Base-by-base conservation (phyloP, 1,140 invertebrate genomes). In the Danaus plexippus region DNA sequence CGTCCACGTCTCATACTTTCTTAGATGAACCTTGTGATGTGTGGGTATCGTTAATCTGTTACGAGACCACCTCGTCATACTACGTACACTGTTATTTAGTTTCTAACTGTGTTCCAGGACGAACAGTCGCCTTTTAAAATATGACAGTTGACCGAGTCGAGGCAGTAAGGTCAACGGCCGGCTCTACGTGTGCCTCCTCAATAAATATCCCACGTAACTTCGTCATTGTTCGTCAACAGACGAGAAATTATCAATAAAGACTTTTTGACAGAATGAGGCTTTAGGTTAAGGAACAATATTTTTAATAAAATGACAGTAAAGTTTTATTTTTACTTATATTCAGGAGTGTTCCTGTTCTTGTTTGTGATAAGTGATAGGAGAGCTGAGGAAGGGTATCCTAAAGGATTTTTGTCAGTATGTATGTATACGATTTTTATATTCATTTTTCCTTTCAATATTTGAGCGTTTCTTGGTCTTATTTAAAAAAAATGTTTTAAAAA, bases 341-440 rank as follows among this genome's bases (percentile, higher is more conserved):
- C 22, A 32, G 22, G 22, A 32, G 54, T 64, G 57, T 61, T n/a
- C 66, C 18, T 61, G 7, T 64, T 66, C 52, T 32, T 68, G 9
- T 64, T 47, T 54, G 51, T 64, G 22, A 54, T 57, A 40, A 58
- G 52, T 54, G 56, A 70, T 46, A 43, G 52, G 4, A 73, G 73
- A 53, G 43, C 51, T 1, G 74, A 79, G 11, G 69, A 73, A 49
- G 80, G 80, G 56, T 79, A 79, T 61, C 79, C 80, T 3, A 67
- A 62, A 46, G 80, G 80, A 67, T 66, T 79, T 40, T 72, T 82
- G 72, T 76, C 80, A 70, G 70, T 75, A 66, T 84, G 80, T 84
- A 79, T 73, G 75, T 72, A 51, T 5, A 2, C 2, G 22, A 32
- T 32, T 32, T 32, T 32, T 7, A 2, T 32, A 6, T 32, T 6